Evolutionary conservation across 2,113 vertebrate species (phyloP), one percentile per base, ranked within the genome.

Genomic region (Caracal caracal): DNA sequence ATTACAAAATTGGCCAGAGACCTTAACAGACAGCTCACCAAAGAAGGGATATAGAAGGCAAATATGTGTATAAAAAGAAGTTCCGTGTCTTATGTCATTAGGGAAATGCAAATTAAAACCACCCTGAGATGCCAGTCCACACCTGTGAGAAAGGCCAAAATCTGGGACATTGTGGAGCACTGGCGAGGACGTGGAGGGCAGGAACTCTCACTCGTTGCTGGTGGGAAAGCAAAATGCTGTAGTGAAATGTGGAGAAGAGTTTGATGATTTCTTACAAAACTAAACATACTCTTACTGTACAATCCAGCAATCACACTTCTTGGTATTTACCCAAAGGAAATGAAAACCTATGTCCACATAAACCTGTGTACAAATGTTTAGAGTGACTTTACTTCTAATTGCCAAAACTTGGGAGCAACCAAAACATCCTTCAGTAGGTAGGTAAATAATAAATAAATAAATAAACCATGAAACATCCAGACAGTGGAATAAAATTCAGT

Each of bases 161-260:
- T 19, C 43, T 26, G 4, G n/a, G 43, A 12, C 4, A 0, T 43
- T 43, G 43, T 43, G 43, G 43, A 76, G 5, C 11, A 2, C 17
- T 30, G 12, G 19, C 2, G 2, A 68, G 51, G 26, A 8, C 0
- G 0, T 17, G 63, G 78, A 33, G 24, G 24, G 30, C n/a, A 17
- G 28, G 49, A 43, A 43, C 4, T 19, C 40, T 47, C 86, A n/a
- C 10, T 59, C 63, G 0, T 9, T 17, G 35, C 49, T 70, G 76
- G 19, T 19, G 22, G 49, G 30, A 22, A 22, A 59, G 56, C 56
- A 22, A 59, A 24, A 9, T 43, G 43, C 43, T 43, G 7, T 43
- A 43, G 43, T 1, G 43, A 43, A 9, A 43, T 43, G 0, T 66
- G 47, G 35, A 35, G 40, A 71, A 86, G 26, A 43, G n/a, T 19